Percentiles rank a stretch among this genome's conserved stretches.
These are phyloP conservation scores for Pholis gunnellus DNA, from an alignment of 2,113 vertebrate species.

Conservation along the genomic window DNA sequence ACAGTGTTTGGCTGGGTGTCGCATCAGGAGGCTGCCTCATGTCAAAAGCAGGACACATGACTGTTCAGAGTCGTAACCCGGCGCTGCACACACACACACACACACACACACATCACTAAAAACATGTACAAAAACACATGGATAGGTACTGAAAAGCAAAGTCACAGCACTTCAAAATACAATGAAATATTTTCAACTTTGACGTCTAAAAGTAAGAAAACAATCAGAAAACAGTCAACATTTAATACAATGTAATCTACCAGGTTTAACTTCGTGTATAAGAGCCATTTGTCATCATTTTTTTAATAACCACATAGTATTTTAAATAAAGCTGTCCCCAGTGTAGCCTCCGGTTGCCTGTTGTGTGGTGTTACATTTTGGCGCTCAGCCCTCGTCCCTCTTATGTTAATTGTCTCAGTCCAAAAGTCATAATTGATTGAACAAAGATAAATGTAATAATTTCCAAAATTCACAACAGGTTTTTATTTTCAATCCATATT, in stretches of 20 bases:
- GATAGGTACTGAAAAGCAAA: not conserved
- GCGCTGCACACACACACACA: not conserved
- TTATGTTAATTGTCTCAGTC: no score
- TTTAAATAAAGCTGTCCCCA: not conserved
- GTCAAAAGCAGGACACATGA: slow-evolving; percentile 47
- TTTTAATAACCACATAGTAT: not conserved
- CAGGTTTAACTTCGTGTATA: not conserved
- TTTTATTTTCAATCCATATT: no score
- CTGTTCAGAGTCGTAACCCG: not conserved
- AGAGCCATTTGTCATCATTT: not conserved
- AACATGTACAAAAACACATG: not conserved
- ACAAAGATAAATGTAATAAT: no score
- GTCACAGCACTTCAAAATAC: not conserved
- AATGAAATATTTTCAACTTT: not conserved
- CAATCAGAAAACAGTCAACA: not conserved
- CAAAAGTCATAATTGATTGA: no score
- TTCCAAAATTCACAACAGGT: no score
- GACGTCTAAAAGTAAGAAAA: not conserved
- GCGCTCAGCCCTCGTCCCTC: no score
- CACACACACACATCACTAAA: not conserved
- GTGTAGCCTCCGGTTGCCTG: not conserved
- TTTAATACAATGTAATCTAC: not conserved
- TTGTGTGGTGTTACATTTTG: not conserved
- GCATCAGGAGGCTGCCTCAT: slow-evolving; percentile 24
- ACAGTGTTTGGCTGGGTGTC: slow-evolving; percentile 47